phyloP scores from a whole-genome alignment of 1,140 invertebrate genomes.

The Copidosoma floridanum region DNA sequence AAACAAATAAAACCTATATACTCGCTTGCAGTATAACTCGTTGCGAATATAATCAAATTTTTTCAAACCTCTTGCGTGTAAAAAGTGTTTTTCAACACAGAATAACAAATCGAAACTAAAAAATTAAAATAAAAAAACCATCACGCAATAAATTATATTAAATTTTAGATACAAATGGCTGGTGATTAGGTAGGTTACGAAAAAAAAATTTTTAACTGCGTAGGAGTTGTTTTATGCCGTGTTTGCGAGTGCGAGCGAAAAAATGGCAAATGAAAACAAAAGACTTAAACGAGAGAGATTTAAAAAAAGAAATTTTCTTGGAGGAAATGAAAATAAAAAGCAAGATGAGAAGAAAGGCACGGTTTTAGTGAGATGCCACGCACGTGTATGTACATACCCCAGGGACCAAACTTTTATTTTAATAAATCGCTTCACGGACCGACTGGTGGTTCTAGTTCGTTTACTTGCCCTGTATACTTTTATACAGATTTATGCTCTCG shows the following conservation, averaged over 20 bases:
- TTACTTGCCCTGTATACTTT: slow-evolving; percentile 29
- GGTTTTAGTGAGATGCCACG: background rate
- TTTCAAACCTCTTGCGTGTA: too few species aligned
- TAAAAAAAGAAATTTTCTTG: slow-evolving; percentile 18
- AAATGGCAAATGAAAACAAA: slow-evolving; percentile 1
- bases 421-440: slow-evolving; percentile 45
- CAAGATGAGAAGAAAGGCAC: too few species aligned
- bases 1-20: background rate
- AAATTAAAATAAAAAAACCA: too few species aligned
- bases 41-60: too few species aligned
- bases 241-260: background rate
- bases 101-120: background rate
- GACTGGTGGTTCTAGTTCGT: slow-evolving; percentile 53
- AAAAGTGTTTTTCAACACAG: background rate
- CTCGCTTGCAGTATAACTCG: too few species aligned
- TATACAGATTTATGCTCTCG: slow-evolving; percentile 9
- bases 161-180: slow-evolving; percentile 16
- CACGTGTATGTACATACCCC: slow-evolving; percentile 27
- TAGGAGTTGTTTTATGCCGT: slow-evolving; percentile 36
- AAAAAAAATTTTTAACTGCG: slow-evolving; percentile 17
- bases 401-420: slow-evolving; percentile 46
- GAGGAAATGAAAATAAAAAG: too few species aligned
- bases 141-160: background rate
- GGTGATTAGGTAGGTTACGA: slow-evolving; percentile 35
- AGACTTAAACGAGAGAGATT: slow-evolving; percentile 33